Evolutionary conservation across 2,888 invertebrate genomes (phyloP), one percentile per base, ranked within the genome.

Genomic region (Scaptomyza parva): DNA sequence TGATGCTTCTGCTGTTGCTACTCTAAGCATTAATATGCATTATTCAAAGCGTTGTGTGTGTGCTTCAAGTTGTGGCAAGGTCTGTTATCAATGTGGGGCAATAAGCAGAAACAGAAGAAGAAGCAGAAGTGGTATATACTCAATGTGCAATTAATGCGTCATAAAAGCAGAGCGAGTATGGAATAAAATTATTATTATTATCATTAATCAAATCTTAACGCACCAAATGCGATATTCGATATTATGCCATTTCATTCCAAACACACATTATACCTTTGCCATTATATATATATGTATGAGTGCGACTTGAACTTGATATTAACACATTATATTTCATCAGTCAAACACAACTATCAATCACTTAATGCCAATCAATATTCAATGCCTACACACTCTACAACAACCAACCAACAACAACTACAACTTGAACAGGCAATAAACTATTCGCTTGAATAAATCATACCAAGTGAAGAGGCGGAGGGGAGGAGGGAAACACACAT

Each of bases 181-280:
- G 26, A 17, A 61, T 44, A 22, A 24, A 64, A 73, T 73, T 58
- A n/a, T 28, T 9, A 74, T 59, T 65, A 62, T 65, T 26, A 55
- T 22, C 70, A 70, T 74, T 74, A 74, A 74, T 74, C 74, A 74
- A 60, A 54, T 45, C 26, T n/a, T n/a, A n/a, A n/a, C n/a, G n/a
- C n/a, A n/a, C n/a, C n/a, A n/a, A n/a, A n/a, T n/a, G n/a, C n/a
- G n/a, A n/a, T n/a, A n/a, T n/a, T n/a, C n/a, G n/a, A n/a, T n/a
- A n/a, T n/a, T n/a, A n/a, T n/a, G 17, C 14, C 8, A 14, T 2
- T 14, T 11, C 17, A 24, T 30, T 45, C 11, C 14, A 26, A 37
- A 14, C 57, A 54, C 35, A 35, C 14, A 35, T 35, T 35, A 35
- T 14, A 28, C 30, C 30, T 35, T 33, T n/a, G 33, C 2, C 0